Percentiles rank a stretch among this genome's conserved stretches.
phyloP scores from a whole-genome alignment of 1,140 invertebrate species.

The Aphelinus certus region DNA sequence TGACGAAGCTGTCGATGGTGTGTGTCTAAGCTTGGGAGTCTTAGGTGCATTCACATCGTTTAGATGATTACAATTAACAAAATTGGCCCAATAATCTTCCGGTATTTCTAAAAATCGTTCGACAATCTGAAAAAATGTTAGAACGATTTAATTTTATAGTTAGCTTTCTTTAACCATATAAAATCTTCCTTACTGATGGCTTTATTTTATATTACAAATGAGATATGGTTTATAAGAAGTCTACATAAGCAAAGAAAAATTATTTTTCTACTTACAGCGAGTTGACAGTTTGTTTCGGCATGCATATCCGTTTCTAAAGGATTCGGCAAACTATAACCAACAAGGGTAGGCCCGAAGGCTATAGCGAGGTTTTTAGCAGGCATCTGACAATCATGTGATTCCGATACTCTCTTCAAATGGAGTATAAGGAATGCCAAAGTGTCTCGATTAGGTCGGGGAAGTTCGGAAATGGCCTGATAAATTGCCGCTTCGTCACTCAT shows the following conservation, averaged over 20 bases:
- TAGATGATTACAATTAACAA: conserved; percentile 64
- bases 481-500: conserved; percentile 65
- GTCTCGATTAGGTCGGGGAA: conserved; percentile 87
- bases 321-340: conserved; percentile 80
- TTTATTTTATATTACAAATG: neutral
- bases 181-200: too few relatives aligned
- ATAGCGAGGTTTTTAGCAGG: conserved; percentile 80
- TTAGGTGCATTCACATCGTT: conserved; percentile 53
- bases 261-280: conserved; percentile 59
- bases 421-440: conserved; percentile 86
- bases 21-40: conserved; percentile 62
- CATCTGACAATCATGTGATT: conserved; percentile 81
- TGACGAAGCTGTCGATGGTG: conserved; percentile 67
- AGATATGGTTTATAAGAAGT: neutral
- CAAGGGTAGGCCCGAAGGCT: conserved; percentile 86
- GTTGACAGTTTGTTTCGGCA: conserved; percentile 71
- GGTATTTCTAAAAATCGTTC: conserved; percentile 74
- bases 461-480: conserved; percentile 74
- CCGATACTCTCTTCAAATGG: conserved; percentile 84
- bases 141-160: too few relatives aligned
- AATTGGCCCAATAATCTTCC: conserved; percentile 74
- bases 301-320: conserved; percentile 73
- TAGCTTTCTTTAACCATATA: too few relatives aligned
- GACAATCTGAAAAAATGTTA: conserved; percentile 67
- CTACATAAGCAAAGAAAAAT: neutral